phyloP scores from a whole-genome alignment of 1,140 invertebrate genomes.

The Lamellibrachia luymesi region DNA sequence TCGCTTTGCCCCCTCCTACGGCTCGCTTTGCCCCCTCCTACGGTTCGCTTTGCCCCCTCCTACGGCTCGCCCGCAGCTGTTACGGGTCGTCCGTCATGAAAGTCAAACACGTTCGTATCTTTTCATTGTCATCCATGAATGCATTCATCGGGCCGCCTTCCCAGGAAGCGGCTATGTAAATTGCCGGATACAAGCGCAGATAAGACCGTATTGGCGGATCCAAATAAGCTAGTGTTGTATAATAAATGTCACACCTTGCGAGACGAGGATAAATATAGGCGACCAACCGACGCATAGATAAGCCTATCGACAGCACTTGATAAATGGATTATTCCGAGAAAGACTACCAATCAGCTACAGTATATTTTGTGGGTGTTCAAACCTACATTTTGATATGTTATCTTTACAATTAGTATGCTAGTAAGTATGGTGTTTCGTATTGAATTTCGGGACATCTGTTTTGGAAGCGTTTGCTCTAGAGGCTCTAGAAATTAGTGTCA shows the following conservation, averaged over 20 bases:
- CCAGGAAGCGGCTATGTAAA: background rate
- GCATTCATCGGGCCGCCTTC: background rate
- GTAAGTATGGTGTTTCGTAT: background rate
- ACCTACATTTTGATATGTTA: background rate
- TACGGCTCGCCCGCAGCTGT: background rate
- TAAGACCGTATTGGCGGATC: background rate
- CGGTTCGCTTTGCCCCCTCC: background rate
- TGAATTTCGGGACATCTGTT: background rate
- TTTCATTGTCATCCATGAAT: slow-evolving; percentile 5
- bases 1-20: background rate
- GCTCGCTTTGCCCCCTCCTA: background rate
- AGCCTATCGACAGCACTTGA: background rate
- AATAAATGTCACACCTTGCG: background rate
- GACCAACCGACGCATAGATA: background rate
- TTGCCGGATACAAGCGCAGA: background rate
- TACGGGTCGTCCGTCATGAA: background rate
- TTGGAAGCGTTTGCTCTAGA: background rate
- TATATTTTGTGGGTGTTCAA: background rate
- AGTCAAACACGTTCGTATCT: background rate
- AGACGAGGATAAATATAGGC: background rate
- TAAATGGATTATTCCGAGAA: background rate
- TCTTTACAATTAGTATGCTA: background rate
- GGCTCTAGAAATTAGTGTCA: background rate
- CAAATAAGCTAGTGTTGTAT: slow-evolving; percentile 1
- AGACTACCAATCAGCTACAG: background rate